Conservation (phyloP, 2,113 vertebrate genomes). For the Oriolus oriolus region DNA sequence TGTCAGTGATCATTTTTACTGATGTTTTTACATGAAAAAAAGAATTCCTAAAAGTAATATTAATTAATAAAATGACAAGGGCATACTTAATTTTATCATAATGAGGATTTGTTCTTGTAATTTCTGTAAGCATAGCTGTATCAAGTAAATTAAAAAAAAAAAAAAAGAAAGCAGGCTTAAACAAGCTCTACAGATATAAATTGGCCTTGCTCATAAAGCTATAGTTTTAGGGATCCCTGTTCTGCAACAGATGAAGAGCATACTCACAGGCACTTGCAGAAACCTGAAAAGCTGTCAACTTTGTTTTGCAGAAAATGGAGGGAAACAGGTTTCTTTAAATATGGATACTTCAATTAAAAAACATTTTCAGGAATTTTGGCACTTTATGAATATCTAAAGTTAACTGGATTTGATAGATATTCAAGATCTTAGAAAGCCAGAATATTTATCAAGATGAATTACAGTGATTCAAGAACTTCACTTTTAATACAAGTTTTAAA, state of each 20-base stretch:
- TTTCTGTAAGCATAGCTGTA: background rate
- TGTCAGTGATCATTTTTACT: background rate
- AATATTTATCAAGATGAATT: background rate
- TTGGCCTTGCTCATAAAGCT: background rate
- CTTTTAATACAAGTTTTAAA: background rate
- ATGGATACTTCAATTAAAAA: background rate
- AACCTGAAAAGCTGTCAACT: background rate
- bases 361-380: background rate
- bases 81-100: background rate
- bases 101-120: background rate
- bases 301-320: background rate
- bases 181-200: background rate
- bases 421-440: background rate
- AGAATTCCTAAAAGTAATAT: background rate
- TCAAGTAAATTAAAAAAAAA: background rate
- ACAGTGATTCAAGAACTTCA: background rate
- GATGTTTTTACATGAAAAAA: background rate
- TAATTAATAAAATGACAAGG: background rate
- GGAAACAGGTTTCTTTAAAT: rapidly evolving
- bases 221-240: background rate
- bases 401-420: background rate
- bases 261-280: background rate
- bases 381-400: background rate
- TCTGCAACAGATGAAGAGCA: background rate
- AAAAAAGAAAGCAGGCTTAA: background rate